Base-by-base conservation (phyloP, 2,888 invertebrate species). In the Alloplasta piceator region DNA sequence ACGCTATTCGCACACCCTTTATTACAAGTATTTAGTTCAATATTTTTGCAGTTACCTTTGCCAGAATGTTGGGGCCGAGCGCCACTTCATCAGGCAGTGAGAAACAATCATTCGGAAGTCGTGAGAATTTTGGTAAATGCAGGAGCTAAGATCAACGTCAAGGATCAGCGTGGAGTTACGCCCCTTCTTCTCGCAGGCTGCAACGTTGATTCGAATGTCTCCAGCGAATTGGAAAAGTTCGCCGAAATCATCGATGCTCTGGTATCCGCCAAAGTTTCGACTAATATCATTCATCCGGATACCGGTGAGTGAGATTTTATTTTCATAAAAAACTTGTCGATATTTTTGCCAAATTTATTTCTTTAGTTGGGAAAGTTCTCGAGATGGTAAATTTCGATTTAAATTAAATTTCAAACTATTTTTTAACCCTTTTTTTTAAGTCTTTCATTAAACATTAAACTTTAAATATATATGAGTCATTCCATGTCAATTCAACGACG, bases 131-230 rank as follows among this genome's bases (percentile, higher is more conserved):
- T 92, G 75, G 85, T 93, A 63, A 80, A 89, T 68, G 88, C 87
- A 43, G 89, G 88, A 0, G 91, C 91, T 5, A 80, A 90, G 58
- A 90, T 90, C 41, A 91, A 93, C 81, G 87, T 80, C 7, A 80
- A 84, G 77, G 93, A 93, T 86, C 90, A 89, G 55, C 87, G 88
- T 36, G 91, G 91, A 50, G 86, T 90, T 55, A 92, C 92, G 12
- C 92, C 93, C 4, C 84, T 93, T 70, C 87, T 93, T 50, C 82
- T 93, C 48, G 91, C 92, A 4, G 92, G 92, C 6, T 87, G 85
- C 10, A 87, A 89, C 38, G 87, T 90, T 39, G 81, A 88, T 81
- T 81, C 26, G 10, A 68, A 88, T 26, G 68, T 85, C 73, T 7
- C 41, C 4, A 66, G 67, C 5, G 87, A 84, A 38, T 71, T 89